Evolutionary conservation across 2,888 invertebrate species (phyloP), one percentile per base, ranked within the genome.

Genomic region (Osmoderma eremita): DNA sequence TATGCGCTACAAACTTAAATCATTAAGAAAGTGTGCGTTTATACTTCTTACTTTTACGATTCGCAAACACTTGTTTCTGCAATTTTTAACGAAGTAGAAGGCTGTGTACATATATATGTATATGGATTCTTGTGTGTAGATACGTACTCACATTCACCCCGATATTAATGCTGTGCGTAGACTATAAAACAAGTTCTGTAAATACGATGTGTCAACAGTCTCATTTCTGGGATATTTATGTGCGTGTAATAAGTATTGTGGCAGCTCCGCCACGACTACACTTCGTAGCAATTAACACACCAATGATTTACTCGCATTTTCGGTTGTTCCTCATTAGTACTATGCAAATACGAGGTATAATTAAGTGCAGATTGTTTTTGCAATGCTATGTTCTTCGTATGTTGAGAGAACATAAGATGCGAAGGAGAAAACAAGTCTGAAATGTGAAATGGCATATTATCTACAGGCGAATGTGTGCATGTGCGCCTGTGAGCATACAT

Each of bases 201-300:
- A 63, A 67, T 67, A 65, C 65, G 62, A 67, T 54, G 67, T 67
- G 67, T 67, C 67, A 67, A 63, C 67, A 62, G 67, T 48, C 62
- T 67, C 67, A 67, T 67, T 67, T 63, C 67, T 53, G 51, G 54
- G 42, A 67, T 67, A 67, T 67, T 67, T 67, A 67, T 67, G 67
- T 54, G 62, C 67, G 54, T 54, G 63, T 67, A 67, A 67, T 63
- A 67, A 63, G 63, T 67, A 67, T 67, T 67, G 67, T 63, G 63
- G 67, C 62, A 63, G 45, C 51, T 41, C 51, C 50, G 61, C 41
- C 39, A 50, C 42, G 56, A 62, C 50, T 66, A 49, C 58, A 64
- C 49, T 68, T 68, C 48, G 45, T 65, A 50, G 64, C 58, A 68
- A 68, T 68, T 64, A 64, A 61, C 58, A 61, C 56, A 51, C 36